Evolutionary conservation across 2,888 invertebrate genomes (phyloP).

Genomic region (Carterocephalus palaemon): DNA sequence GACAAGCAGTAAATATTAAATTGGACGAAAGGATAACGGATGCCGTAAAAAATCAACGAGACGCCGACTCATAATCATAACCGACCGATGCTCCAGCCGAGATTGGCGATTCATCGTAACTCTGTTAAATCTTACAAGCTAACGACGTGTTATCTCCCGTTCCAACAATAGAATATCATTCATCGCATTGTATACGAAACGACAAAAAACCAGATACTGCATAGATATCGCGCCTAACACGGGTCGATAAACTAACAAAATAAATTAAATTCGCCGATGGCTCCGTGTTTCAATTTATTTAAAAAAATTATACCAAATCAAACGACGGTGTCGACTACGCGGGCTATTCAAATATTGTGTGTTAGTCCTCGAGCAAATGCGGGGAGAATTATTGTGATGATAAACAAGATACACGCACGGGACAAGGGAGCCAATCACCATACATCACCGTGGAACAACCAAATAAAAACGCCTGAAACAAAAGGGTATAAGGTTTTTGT

Average conservation of each 20-base stretch:
- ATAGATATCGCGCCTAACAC: conserved; percentile 47
- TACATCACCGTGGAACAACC: conserved; percentile 71
- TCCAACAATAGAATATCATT: conserved; percentile 65
- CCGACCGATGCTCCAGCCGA: conserved; percentile 28
- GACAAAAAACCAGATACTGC: conserved; percentile 52
- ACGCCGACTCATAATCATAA: conserved; percentile 50
- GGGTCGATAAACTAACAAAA: conserved; percentile 47
- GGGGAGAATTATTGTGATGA: conserved; percentile 72
- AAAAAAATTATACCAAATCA: conserved; percentile 60
- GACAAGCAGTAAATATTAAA: conserved; percentile 69
- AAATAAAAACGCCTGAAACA: conserved; percentile 70
- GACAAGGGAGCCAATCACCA: conserved; percentile 76
- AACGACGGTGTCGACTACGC: conserved; percentile 50
- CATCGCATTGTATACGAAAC: conserved; percentile 49
- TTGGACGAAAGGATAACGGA: conserved; percentile 53
- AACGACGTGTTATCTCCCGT: conserved; percentile 56
- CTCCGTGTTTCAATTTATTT: conserved; percentile 62
- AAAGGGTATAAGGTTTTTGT: conserved; percentile 66
- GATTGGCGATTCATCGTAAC: conserved; percentile 61
- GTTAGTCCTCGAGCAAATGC: conserved; percentile 56
- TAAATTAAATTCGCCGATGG: conserved; percentile 63
- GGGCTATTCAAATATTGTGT: conserved; percentile 66
- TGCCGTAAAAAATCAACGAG: conserved; percentile 49
- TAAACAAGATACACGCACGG: conserved; percentile 72
- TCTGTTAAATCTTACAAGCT: conserved; percentile 58